Evolutionary conservation across 2,888 invertebrate genomes (phyloP).

Genomic region (Schizaphis graminum): DNA sequence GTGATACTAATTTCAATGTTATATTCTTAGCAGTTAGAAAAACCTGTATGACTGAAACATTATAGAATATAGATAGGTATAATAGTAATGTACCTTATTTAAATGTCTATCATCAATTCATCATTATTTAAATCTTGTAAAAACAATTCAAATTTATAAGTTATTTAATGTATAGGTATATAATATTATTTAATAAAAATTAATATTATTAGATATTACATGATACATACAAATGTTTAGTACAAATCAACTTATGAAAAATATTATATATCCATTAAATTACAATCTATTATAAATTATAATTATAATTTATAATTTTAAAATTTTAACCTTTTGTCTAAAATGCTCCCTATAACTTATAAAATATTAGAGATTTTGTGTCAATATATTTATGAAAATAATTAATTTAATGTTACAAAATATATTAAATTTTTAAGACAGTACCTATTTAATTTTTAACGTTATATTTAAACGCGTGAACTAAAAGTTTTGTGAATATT

Average conservation of each 20-base stretch:
- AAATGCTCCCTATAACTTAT: not conserved
- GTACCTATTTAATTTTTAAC: not conserved
- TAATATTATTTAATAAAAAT: no score
- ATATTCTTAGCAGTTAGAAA: not conserved
- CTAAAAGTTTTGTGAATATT: not conserved
- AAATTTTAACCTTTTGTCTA: not conserved
- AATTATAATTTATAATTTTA: not conserved
- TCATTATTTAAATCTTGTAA: not conserved
- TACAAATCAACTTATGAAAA: not conserved
- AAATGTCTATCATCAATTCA: not conserved
- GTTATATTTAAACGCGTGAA: not conserved
- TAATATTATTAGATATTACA: not conserved
- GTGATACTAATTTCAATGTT: not conserved
- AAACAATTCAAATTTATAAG: not conserved
- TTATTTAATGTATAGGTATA: not conserved
- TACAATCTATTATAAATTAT: not conserved
- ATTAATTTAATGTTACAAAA: not conserved
- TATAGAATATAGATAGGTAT: not conserved
- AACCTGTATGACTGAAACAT: not conserved
- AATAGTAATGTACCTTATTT: not conserved
- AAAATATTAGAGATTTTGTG: not conserved
- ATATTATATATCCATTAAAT: not conserved
- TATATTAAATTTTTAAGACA: not conserved
- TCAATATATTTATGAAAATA: not conserved
- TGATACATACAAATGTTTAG: not conserved